Percentiles rank a stretch among this genome's conserved stretches.
phyloP scores from a whole-genome alignment of 2,797 vertebrate genomes.

The Betta splendens region DNA sequence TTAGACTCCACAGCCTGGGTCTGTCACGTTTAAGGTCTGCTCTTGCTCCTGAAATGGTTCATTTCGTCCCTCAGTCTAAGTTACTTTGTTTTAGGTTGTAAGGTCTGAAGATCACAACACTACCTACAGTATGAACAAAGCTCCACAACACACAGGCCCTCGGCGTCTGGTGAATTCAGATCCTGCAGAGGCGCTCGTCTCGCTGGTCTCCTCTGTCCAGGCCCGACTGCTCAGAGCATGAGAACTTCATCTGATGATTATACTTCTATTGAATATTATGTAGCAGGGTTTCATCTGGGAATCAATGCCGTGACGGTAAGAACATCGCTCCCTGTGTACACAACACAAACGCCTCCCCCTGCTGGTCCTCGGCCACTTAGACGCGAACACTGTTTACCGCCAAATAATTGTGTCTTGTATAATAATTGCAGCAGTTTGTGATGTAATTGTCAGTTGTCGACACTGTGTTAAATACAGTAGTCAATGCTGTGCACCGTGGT shows the following conservation, averaged over 20 bases:
- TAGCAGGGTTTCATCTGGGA: constrained; percentile 2
- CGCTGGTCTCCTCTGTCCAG: not conserved
- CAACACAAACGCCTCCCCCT: constrained; percentile 2
- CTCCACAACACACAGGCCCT: no score
- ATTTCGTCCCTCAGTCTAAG: no score
- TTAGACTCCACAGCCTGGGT: no score
- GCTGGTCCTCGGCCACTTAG: not conserved
- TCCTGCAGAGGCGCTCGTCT: not conserved
- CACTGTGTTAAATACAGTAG: constrained; percentile 2
- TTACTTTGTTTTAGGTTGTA: no score
- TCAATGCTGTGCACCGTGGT: no score
- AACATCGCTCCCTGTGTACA: not conserved
- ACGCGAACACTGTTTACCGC: not conserved
- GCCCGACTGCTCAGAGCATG: constrained; percentile 1
- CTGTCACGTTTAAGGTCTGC: no score
- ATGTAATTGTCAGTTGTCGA: constrained; percentile 31
- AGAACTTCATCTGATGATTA: constrained; percentile 19
- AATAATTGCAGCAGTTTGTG: constrained; percentile 9
- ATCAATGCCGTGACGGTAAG: not conserved
- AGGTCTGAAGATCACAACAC: no score
- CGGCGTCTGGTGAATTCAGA: no score
- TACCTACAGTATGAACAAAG: no score
- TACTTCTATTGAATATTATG: no score
- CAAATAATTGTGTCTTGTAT: constrained; percentile 24
- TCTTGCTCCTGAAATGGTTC: no score